These are phyloP conservation scores for Chiloscyllium plagiosum DNA, from an alignment of 2,113 vertebrate species.

Conservation along the genomic window DNA sequence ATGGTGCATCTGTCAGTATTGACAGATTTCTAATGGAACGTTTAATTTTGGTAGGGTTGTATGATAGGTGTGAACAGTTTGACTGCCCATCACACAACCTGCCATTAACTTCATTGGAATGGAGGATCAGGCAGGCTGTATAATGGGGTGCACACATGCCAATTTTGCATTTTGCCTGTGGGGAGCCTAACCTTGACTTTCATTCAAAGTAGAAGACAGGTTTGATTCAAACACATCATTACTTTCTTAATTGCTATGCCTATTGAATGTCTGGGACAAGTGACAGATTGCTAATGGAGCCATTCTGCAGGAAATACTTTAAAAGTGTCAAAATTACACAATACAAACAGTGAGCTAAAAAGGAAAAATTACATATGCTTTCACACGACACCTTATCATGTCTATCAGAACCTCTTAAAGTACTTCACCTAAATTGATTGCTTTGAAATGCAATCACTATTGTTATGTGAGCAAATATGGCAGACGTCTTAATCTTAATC, in stretches of 20 bases:
- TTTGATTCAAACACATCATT: conserved; percentile 11
- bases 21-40: neutral
- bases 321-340: neutral
- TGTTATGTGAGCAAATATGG: neutral
- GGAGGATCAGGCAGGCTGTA: neutral
- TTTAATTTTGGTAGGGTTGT: neutral
- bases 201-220: neutral
- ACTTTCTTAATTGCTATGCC: neutral
- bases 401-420: neutral
- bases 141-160: neutral
- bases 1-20: neutral
- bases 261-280: neutral
- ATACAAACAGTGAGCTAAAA: neutral
- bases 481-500: neutral
- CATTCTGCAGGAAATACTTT: neutral
- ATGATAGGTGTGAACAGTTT: neutral
- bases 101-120: neutral
- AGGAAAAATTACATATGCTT: neutral
- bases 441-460: neutral
- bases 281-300: neutral
- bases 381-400: neutral
- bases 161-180: neutral
- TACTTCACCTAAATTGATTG: neutral
- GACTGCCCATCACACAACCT: neutral
- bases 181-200: neutral